Conservation (phyloP, 2,113 vertebrate genomes). For the Protomyctophum bolini region DNA sequence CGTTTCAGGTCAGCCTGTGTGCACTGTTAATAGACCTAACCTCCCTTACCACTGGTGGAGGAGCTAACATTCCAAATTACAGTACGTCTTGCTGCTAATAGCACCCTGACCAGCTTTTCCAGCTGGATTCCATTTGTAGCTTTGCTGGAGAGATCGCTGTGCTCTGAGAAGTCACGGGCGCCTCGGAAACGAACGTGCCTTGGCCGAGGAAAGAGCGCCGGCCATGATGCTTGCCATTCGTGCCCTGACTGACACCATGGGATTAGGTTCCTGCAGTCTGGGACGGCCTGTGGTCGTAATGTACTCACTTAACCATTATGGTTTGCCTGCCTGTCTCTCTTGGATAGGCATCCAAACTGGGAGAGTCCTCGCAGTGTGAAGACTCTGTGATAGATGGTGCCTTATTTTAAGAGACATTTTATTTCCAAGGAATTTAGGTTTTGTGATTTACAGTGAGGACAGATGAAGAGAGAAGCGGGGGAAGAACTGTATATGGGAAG, state of each 20-base stretch:
- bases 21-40: conserved; percentile 56
- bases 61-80: conserved; percentile 67
- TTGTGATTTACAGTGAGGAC: too few relatives aligned
- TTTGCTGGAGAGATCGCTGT: conserved; percentile 48
- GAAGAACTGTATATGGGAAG: too few relatives aligned
- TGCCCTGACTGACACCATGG: conserved; percentile 57
- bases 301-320: conserved; percentile 36
- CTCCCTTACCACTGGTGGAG: conserved; percentile 54
- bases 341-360: conserved; percentile 24
- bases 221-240: conserved; percentile 42
- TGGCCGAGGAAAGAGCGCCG: conserved; percentile 51
- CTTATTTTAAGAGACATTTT: too few relatives aligned
- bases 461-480: too few relatives aligned
- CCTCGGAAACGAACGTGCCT: conserved; percentile 61
- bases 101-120: conserved; percentile 43
- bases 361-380: conserved; percentile 15
- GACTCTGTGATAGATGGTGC: not conserved
- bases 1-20: conserved; percentile 52
- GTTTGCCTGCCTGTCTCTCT: conserved; percentile 36
- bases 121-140: conserved; percentile 76
- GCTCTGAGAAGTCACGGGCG: conserved; percentile 60
- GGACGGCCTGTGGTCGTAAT: conserved; percentile 43
- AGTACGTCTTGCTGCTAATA: conserved; percentile 62
- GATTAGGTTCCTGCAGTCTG: conserved; percentile 41
- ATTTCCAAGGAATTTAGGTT: too few relatives aligned